phyloP scores from a whole-genome alignment of 2,888 invertebrate genomes.

The Eueremaeus valkanovi region DNA sequence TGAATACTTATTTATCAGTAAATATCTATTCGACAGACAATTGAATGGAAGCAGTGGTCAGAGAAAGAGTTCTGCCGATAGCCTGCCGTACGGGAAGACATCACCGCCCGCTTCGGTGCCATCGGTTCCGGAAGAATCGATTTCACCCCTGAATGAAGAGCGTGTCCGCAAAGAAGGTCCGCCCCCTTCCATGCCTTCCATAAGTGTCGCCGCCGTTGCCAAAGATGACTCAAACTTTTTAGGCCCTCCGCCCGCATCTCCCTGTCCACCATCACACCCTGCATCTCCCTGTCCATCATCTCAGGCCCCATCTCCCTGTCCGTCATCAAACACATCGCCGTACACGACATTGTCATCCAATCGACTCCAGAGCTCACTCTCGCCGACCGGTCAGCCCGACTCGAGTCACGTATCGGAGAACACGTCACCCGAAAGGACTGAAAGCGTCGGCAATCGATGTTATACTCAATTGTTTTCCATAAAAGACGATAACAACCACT shows the following conservation, averaged over 20 bases:
- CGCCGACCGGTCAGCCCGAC: constrained; percentile 47
- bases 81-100: background rate
- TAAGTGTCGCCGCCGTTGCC: background rate
- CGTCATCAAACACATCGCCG: constrained; percentile 12
- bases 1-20: too few relatives aligned
- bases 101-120: background rate
- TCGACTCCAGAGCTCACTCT: background rate
- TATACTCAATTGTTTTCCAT: constrained; percentile 36
- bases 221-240: background rate
- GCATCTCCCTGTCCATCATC: constrained; percentile 33
- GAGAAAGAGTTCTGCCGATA: background rate
- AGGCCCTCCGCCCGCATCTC: background rate
- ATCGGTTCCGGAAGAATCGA: background rate
- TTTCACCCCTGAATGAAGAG: background rate
- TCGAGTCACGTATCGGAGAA: constrained; percentile 55
- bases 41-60: background rate
- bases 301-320: constrained; percentile 32
- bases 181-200: background rate
- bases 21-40: too few relatives aligned
- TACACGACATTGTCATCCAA: background rate
- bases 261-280: constrained; percentile 9
- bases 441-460: constrained; percentile 38
- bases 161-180: background rate
- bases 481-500: constrained; percentile 59
- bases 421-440: constrained; percentile 49